These are phyloP conservation scores for Phymorhynchus buccinoides DNA, from an alignment of 1,140 invertebrate species.

Conservation along the genomic window DNA sequence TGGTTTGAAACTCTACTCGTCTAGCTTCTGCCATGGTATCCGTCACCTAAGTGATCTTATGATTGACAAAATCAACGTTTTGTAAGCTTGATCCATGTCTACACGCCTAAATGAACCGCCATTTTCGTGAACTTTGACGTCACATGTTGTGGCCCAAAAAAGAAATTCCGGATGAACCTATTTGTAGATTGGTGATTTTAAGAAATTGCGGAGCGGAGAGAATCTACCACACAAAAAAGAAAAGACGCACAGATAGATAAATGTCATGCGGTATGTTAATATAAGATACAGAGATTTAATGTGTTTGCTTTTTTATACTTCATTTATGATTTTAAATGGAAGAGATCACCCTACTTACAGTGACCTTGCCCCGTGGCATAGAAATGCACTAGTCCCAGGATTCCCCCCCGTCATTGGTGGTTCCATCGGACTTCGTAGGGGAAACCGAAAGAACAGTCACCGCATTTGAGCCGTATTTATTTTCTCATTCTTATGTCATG, in stretches of 20 bases:
- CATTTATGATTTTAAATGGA: too few species aligned
- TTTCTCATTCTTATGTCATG: too few species aligned
- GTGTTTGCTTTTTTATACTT: too few species aligned
- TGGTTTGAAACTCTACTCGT: slow-evolving; percentile 75
- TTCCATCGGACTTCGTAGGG: background rate
- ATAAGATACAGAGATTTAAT: too few species aligned
- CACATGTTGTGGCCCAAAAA: slow-evolving; percentile 39
- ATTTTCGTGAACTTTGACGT: slow-evolving; percentile 60
- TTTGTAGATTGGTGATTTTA: background rate
- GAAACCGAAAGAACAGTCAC: background rate
- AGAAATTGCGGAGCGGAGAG: too few species aligned
- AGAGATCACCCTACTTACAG: too few species aligned
- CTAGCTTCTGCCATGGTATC: slow-evolving; percentile 76
- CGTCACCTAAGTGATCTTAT: slow-evolving; percentile 41
- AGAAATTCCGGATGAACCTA: slow-evolving; percentile 32
- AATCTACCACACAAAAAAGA: background rate
- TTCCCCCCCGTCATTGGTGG: slow-evolving; percentile 5
- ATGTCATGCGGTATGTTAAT: too few species aligned
- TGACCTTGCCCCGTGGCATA: too few species aligned
- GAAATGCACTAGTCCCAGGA: background rate
- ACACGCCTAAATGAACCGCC: slow-evolving; percentile 56
- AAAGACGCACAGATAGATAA: background rate
- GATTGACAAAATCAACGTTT: slow-evolving; percentile 32
- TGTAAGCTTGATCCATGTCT: slow-evolving; percentile 45
- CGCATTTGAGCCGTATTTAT: too few species aligned